Percentiles rank a stretch among this genome's conserved stretches.
phyloP scores from a whole-genome alignment of 2,113 vertebrate species.

The Nicator chloris region DNA sequence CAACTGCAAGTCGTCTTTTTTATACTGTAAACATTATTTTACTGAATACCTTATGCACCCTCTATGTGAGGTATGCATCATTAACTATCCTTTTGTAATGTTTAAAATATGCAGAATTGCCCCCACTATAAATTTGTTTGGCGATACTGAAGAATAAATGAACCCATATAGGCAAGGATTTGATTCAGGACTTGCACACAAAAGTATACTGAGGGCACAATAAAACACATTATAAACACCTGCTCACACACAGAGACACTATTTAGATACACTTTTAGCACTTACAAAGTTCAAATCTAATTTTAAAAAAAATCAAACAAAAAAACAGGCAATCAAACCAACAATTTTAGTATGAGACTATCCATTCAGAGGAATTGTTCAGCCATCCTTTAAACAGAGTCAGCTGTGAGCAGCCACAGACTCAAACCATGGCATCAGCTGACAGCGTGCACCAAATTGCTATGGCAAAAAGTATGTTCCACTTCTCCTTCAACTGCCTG shows the following conservation, averaged over 20 bases:
- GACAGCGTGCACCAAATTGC: fast-evolving
- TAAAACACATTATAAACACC: neutral
- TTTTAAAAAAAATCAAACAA: too few relatives aligned
- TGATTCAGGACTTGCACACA: neutral
- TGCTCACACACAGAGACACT: too few relatives aligned
- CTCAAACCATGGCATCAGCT: neutral
- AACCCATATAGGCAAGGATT: neutral
- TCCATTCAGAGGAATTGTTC: neutral
- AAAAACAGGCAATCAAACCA: neutral
- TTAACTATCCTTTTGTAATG: neutral
- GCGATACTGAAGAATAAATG: neutral
- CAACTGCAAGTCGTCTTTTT: neutral
- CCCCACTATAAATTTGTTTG: neutral
- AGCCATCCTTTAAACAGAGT: neutral
- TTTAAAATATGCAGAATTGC: neutral
- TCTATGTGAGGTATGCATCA: neutral
- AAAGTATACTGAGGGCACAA: neutral
- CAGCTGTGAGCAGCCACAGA: neutral
- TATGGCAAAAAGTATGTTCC: neutral
- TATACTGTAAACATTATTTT: neutral
- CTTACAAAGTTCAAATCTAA: neutral
- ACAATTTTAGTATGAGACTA: neutral
- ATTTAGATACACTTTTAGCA: neutral
- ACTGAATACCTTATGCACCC: neutral
- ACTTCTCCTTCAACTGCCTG: neutral